Evolutionary conservation across 2,888 invertebrate species (phyloP).

Genomic region (Eucera pruinosa): DNA sequence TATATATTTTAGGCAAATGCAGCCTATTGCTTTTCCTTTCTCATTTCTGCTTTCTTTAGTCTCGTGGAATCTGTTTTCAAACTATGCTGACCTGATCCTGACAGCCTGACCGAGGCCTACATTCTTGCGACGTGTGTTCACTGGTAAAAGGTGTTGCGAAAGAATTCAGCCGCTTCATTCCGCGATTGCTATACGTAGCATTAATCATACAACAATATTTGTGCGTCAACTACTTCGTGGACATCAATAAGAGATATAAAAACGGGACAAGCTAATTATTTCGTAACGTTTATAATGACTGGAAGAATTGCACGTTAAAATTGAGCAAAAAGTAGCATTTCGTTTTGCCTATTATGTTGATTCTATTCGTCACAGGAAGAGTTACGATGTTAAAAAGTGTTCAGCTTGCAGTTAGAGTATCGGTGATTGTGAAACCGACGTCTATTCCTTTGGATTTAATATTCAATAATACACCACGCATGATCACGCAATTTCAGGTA

Average conservation of each 20-base stretch:
- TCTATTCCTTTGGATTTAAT: not conserved
- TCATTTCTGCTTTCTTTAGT: not conserved
- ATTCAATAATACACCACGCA: no score
- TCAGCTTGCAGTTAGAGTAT: no score
- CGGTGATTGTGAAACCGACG: not conserved
- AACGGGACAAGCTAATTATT: conserved; percentile 21
- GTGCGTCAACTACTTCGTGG: not conserved
- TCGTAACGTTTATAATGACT: conserved; percentile 38
- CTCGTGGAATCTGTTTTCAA: conserved; percentile 34
- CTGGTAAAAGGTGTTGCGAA: conserved; percentile 67
- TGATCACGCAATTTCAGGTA: no score
- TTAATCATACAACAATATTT: conserved; percentile 26
- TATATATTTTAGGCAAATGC: not conserved
- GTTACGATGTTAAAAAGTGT: no score
- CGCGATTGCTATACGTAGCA: conserved; percentile 8
- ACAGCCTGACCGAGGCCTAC: conserved; percentile 74
- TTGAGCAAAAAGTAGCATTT: not conserved
- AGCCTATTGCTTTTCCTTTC: not conserved
- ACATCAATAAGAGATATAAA: not conserved
- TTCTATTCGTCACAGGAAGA: not conserved
- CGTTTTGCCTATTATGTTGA: not conserved
- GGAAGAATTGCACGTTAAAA: conserved; percentile 18
- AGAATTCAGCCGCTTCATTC: conserved; percentile 53
- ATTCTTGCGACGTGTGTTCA: conserved; percentile 70
- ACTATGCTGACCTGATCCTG: conserved; percentile 56